These are phyloP conservation scores for Ectobius pallidus DNA, from an alignment of 2,888 invertebrate species.

Conservation along the genomic window DNA sequence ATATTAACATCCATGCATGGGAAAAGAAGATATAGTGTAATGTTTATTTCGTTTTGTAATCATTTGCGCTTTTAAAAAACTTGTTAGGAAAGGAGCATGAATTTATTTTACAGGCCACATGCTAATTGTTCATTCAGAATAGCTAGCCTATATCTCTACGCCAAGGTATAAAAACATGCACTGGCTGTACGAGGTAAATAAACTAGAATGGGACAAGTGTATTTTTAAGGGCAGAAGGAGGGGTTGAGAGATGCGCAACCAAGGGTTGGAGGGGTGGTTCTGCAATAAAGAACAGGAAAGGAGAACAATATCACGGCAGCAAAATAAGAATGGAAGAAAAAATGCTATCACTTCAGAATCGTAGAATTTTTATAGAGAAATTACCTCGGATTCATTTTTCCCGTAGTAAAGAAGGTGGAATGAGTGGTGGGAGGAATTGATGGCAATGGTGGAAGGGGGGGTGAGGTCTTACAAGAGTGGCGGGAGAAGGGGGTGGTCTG, in stretches of 20 bases:
- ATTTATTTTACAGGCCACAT: not conserved
- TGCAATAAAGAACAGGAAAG: slow-evolving; percentile 39
- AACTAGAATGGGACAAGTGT: slow-evolving; percentile 33
- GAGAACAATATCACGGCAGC: slow-evolving; percentile 38
- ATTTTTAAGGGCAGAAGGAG: slow-evolving; percentile 29
- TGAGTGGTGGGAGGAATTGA: slow-evolving; percentile 16
- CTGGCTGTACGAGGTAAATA: slow-evolving; percentile 31
- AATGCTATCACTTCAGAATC: slow-evolving; percentile 43
- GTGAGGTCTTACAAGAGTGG: slow-evolving; percentile 7
- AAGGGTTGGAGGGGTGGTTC: slow-evolving; percentile 10
- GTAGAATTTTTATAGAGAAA: slow-evolving; percentile 45
- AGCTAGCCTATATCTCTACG: not conserved
- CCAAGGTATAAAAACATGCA: slow-evolving; percentile 5
- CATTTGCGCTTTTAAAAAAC: too few relatives aligned
- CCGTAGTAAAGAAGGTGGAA: slow-evolving; percentile 28
- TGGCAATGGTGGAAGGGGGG: not conserved
- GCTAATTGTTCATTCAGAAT: slow-evolving; percentile 24
- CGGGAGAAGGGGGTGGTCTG: slow-evolving; percentile 10
- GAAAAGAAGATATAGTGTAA: too few relatives aligned
- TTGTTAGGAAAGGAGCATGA: too few relatives aligned
- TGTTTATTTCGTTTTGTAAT: too few relatives aligned
- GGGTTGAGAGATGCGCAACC: not conserved
- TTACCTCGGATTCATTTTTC: slow-evolving; percentile 43
- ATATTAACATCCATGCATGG: too few relatives aligned
- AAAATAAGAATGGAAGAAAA: slow-evolving; percentile 35